Conservation (phyloP, 2,113 vertebrate genomes). For the Ceratotherium simum region DNA sequence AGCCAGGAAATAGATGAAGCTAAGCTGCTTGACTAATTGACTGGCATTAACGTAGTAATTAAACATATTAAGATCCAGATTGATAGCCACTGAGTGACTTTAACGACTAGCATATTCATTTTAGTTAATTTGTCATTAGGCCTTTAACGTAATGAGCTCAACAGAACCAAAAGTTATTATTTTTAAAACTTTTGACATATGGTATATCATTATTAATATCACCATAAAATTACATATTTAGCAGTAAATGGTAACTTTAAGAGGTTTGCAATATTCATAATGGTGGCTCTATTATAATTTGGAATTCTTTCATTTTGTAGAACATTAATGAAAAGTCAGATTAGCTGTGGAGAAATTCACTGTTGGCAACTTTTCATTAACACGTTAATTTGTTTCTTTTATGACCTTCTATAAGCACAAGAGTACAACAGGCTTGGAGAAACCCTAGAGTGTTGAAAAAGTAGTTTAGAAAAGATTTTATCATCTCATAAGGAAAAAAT, state of each 20-base stretch:
- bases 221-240: slow-evolving; percentile 36
- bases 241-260: not conserved
- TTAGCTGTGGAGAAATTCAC: slow-evolving; percentile 35
- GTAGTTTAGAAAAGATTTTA: not conserved
- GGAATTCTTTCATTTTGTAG: not conserved
- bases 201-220: slow-evolving; percentile 43
- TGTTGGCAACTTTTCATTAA: slow-evolving; percentile 41
- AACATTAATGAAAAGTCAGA: not conserved
- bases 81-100: slow-evolving; percentile 68
- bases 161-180: slow-evolving; percentile 44
- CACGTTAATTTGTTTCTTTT: slow-evolving; percentile 44
- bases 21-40: slow-evolving; percentile 75
- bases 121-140: slow-evolving; percentile 59
- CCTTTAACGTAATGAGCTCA: slow-evolving; percentile 46
- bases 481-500: not conserved
- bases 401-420: not conserved
- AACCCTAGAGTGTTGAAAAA: not conserved
- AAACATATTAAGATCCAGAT: slow-evolving; percentile 69
- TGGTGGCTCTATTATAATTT: not conserved
- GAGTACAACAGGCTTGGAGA: not conserved
- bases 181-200: slow-evolving; percentile 45
- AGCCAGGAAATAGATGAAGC: slow-evolving; percentile 59
- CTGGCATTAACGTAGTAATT: slow-evolving; percentile 75
- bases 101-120: slow-evolving; percentile 29
- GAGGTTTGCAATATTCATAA: not conserved